Evolutionary conservation across 2,113 vertebrate genomes (phyloP).

Genomic region (Triplophysa tibetana): DNA sequence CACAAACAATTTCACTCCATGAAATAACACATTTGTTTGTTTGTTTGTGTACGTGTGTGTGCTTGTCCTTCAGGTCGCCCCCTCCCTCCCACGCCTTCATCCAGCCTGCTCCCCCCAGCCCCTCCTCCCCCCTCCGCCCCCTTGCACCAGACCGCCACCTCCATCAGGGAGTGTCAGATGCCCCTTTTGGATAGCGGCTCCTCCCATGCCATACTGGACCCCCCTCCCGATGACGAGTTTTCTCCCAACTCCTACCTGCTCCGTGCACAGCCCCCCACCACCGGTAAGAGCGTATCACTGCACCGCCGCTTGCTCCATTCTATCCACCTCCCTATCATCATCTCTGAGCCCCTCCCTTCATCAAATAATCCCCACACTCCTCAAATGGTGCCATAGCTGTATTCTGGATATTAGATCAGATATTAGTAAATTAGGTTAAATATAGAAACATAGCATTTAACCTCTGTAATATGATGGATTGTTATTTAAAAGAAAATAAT

Average conservation of each 20-base stretch:
- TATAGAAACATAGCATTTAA: too few species aligned
- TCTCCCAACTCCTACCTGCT: conserved; percentile 88
- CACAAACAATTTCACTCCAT: conserved; percentile 24
- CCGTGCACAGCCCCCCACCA: conserved; percentile 81
- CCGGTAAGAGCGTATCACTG: conserved; percentile 76
- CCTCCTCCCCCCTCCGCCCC: conserved; percentile 85
- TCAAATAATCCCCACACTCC: neutral
- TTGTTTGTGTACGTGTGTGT: conserved; percentile 32
- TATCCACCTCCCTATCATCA: neutral
- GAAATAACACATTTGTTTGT: conserved; percentile 20
- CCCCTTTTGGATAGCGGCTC: conserved; percentile 91
- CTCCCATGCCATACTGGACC: conserved; percentile 89
- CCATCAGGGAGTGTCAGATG: conserved; percentile 84
- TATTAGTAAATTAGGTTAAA: neutral
- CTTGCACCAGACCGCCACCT: conserved; percentile 83
- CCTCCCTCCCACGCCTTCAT: conserved; percentile 90
- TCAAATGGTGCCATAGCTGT: neutral
- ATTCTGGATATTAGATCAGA: too few species aligned
- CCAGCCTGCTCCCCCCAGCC: conserved; percentile 87
- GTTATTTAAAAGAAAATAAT: too few species aligned
- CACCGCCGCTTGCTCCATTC: neutral
- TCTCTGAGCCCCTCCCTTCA: neutral
- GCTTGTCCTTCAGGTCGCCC: conserved; percentile 79
- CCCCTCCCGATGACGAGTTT: conserved; percentile 87
- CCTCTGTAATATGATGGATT: too few species aligned